These are phyloP conservation scores for Agrochola circellaris DNA, from an alignment of 2,888 invertebrate genomes.

Conservation along the genomic window DNA sequence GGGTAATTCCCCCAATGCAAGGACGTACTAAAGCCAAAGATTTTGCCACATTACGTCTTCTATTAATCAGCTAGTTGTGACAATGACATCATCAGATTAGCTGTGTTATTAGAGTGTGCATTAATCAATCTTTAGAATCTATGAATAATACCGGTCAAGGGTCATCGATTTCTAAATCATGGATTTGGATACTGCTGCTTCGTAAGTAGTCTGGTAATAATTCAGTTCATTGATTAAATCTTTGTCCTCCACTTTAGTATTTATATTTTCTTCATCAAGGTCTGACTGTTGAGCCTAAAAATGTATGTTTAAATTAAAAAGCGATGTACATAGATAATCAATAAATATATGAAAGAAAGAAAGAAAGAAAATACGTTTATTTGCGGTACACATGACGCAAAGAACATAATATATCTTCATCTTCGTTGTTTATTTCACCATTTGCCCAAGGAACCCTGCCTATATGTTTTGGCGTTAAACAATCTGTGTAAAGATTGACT, in stretches of 20 bases:
- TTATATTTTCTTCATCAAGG: background rate
- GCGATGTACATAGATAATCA: background rate
- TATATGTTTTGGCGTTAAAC: conserved; percentile 30
- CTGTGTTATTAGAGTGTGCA: background rate
- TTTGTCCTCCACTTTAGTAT: background rate
- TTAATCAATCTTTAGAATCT: conserved; percentile 1
- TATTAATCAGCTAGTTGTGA: background rate
- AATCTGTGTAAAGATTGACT: conserved; percentile 59
- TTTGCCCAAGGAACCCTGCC: conserved; percentile 45
- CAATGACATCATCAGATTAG: background rate
- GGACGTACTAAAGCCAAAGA: background rate
- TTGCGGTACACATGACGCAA: too few species aligned
- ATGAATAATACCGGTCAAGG: background rate
- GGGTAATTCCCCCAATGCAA: background rate
- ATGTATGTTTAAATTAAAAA: background rate
- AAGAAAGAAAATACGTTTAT: too few species aligned
- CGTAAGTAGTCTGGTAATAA: background rate
- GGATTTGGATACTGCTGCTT: background rate
- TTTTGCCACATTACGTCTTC: background rate
- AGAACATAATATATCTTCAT: too few species aligned
- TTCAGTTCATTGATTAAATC: background rate
- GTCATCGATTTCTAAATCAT: conserved; percentile 4
- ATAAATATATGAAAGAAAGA: too few species aligned
- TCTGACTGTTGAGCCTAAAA: background rate
- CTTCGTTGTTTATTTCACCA: background rate